Evolutionary conservation across 2,888 invertebrate genomes (phyloP).

Genomic region (Chloroclystis v-ata): DNA sequence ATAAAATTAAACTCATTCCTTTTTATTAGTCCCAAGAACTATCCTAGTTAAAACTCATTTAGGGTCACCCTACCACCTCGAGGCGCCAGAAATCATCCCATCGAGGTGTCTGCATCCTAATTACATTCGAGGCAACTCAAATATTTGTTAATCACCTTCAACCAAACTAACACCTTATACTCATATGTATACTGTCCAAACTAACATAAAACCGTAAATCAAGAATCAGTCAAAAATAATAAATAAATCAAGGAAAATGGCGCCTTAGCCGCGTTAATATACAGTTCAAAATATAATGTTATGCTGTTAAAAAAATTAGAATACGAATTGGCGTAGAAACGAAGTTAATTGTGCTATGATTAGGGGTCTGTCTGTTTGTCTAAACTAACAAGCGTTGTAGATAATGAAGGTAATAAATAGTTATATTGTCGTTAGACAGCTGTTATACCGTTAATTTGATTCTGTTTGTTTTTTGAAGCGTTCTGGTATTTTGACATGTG

Average conservation of each 20-base stretch:
- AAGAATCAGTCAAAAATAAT: neutral
- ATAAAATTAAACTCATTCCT: slow-evolving; percentile 2
- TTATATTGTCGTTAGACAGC: slow-evolving; percentile 71
- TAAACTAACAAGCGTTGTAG: slow-evolving; percentile 71
- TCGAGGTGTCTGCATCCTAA: slow-evolving; percentile 72
- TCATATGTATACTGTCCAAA: neutral
- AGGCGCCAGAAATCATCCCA: slow-evolving; percentile 69
- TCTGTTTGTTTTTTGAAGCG: slow-evolving; percentile 56
- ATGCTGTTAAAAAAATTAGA: slow-evolving; percentile 33
- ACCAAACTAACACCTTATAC: slow-evolving; percentile 7
- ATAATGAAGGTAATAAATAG: slow-evolving; percentile 73
- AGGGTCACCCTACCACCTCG: slow-evolving; percentile 47
- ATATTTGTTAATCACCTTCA: slow-evolving; percentile 47
- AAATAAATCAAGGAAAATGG: neutral
- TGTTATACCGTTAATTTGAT: slow-evolving; percentile 39
- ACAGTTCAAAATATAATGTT: slow-evolving; percentile 11
- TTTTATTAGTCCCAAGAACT: slow-evolving; percentile 4
- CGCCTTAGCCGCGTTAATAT: neutral
- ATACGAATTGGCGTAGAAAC: slow-evolving; percentile 73
- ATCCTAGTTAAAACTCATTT: slow-evolving; percentile 32
- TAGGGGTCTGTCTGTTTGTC: slow-evolving; percentile 54
- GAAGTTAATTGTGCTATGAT: slow-evolving; percentile 73
- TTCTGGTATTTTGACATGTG: slow-evolving; percentile 53
- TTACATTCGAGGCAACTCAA: slow-evolving; percentile 67
- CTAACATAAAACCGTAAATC: slow-evolving; percentile 1